A percentile compares a stretch with the other conserved stretches of the same genome.
Conservation (phyloP, 2,113 vertebrate genomes). For the Calyptommatus sinebrachiatus region DNA sequence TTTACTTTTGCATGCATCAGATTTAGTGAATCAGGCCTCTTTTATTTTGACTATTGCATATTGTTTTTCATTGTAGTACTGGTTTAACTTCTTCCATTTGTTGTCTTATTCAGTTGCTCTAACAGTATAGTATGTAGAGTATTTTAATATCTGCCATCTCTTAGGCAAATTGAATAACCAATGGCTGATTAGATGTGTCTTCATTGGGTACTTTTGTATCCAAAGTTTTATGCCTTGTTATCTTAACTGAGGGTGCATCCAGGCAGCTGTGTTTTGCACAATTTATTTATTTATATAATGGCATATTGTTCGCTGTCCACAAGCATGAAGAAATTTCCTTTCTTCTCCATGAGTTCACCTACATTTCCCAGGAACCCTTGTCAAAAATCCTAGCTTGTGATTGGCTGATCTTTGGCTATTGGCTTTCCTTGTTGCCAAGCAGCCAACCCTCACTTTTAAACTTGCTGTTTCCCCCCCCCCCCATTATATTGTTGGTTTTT, state of each 20-base stretch:
- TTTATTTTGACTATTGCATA: slow-evolving; percentile 45
- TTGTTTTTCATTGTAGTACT: slow-evolving; percentile 59
- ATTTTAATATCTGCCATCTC: slow-evolving; percentile 69
- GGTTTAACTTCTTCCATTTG: slow-evolving; percentile 75
- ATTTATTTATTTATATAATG: no score
- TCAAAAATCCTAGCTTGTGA: no score
- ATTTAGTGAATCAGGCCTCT: slow-evolving; percentile 79
- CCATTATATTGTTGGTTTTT: no score
- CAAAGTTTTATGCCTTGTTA: background rate
- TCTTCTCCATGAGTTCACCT: no score
- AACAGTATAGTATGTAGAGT: slow-evolving; percentile 68
- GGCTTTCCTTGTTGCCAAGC: no score
- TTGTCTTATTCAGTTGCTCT: slow-evolving; percentile 79
- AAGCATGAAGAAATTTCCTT: no score
- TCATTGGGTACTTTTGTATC: slow-evolving; percentile 40
- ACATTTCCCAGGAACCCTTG: no score
- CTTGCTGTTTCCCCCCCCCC: no score
- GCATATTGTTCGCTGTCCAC: no score
- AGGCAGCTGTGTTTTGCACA: no score
- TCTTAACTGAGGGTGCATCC: slow-evolving; percentile 9
- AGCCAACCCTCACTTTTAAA: no score
- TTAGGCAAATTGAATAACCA: slow-evolving; percentile 61
- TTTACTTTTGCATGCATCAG: slow-evolving; percentile 46
- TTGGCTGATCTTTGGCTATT: no score
- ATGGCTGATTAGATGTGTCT: slow-evolving; percentile 34